Evolutionary conservation across 2,797 vertebrate genomes (phyloP), one percentile per base, ranked within the genome.

Genomic region (Harpagifer antarcticus): DNA sequence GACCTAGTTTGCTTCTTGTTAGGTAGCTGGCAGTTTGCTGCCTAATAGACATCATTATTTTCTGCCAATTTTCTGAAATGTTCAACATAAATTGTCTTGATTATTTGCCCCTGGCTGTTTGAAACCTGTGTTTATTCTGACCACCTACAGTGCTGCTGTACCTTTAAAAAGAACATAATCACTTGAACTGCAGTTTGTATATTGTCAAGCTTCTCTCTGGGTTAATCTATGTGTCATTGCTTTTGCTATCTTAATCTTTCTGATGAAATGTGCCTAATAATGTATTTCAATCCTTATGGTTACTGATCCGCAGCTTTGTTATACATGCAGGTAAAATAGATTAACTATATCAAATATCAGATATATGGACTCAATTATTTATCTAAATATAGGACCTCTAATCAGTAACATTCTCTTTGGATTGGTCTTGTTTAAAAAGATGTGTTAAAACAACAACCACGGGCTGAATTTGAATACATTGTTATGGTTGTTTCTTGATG

Each of bases 1-100:
- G 64, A 2, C 48, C 48, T 66, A 66, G 62, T 77, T 47, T 47
- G 68, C 72, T 81, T 71, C 53, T 76, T 73, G 72, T 83, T 79
- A 60, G 76, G 40, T 64, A 82, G 61, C 70, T 74, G 68, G 52
- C 59, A 48, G 63, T 63, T 23, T 57, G 57, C 64, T 62, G 33
- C 55, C 64, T 42, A 64, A 59, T 56, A 62, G 20, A 59, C 16
- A 13, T 53, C 20, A 33, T 71, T 56, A 61, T 70, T 64, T 33
- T 23, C 58, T 75, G 67, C 61, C 74, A 82, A 68, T 8, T 45
- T 82, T 61, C 63, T 45, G 70, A 74, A 65, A 66, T 79, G 65
- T 70, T 64, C 61, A 31, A 20, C 72, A 63, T 52, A 53, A 27
- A 47, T 5, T 20, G 47, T 53, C 53, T 47, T 56, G 64, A 37